These are phyloP conservation scores for Sander lucioperca DNA, from an alignment of 2,113 vertebrate genomes.

Conservation along the genomic window DNA sequence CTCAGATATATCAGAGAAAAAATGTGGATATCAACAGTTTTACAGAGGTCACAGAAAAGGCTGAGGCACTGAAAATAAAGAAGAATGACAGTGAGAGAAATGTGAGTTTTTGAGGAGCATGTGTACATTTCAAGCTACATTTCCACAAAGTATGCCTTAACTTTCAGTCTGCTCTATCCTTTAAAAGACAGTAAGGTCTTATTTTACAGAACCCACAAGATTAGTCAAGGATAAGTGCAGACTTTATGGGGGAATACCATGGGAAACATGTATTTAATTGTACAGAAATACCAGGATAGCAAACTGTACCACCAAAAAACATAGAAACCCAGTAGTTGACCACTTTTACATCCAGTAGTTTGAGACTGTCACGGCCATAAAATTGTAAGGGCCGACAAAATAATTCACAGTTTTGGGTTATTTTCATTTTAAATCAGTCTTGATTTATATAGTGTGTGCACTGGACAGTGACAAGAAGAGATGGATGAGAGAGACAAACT, in stretches of 20 bases:
- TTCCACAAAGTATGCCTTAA: conserved; percentile 63
- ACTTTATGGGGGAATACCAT: conserved; percentile 47
- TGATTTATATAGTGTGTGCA: conserved; percentile 45
- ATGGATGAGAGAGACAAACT: conserved; percentile 24
- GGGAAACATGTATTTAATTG: conserved; percentile 68
- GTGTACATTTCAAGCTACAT: conserved; percentile 45
- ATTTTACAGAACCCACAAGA: conserved; percentile 58
- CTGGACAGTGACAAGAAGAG: conserved; percentile 35
- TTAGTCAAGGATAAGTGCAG: conserved; percentile 71
- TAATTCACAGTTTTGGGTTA: conserved; percentile 59
- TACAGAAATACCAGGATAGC: conserved; percentile 68
- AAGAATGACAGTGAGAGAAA: conserved; percentile 27
- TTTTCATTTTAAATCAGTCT: conserved; percentile 47
- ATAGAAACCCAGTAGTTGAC: conserved; percentile 46
- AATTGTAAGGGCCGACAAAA: conserved; percentile 53
- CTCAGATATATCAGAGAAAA: conserved; percentile 78
- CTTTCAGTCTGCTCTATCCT: conserved; percentile 17
- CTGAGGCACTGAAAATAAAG: conserved; percentile 33
- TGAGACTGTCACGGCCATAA: conserved; percentile 48
- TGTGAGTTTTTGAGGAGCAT: conserved; percentile 8
- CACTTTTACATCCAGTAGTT: conserved; percentile 60
- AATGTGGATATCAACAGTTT: conserved; percentile 75
- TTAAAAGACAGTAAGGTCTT: conserved; percentile 45
- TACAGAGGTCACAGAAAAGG: conserved; percentile 85
- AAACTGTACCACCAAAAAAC: conserved; percentile 53